A percentile compares a stretch with the other conserved stretches of the same genome.
phyloP scores from a whole-genome alignment of 2,888 invertebrate species.

The Oscheius sp. region DNA sequence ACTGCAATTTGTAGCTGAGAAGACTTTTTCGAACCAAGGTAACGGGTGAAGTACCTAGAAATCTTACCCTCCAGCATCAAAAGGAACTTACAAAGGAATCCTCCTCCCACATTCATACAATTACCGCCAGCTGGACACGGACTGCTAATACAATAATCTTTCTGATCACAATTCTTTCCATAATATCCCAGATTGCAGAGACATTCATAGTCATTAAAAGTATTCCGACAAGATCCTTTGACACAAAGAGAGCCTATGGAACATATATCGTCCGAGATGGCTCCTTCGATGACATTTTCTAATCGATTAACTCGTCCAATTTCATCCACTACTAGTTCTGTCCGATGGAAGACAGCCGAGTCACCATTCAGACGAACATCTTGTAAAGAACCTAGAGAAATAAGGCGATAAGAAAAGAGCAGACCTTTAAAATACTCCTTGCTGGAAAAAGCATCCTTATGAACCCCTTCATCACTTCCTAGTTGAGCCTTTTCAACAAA shows the following conservation, averaged over 20 bases:
- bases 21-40: conserved; percentile 49
- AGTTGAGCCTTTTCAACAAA: conserved; percentile 61
- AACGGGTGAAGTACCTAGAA: conserved; percentile 48
- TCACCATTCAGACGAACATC: conserved; percentile 64
- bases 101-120: conserved; percentile 57
- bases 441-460: conserved; percentile 38
- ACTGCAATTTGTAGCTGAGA: conserved; percentile 29
- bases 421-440: conserved; percentile 39
- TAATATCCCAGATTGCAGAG: conserved; percentile 56
- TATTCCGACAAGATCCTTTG: conserved; percentile 88
- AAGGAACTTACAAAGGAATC: conserved; percentile 53
- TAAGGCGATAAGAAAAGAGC: not conserved
- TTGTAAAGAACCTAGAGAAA: conserved; percentile 58
- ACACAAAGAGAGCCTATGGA: conserved; percentile 77
- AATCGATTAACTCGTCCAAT: conserved; percentile 49
- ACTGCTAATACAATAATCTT: conserved; percentile 52
- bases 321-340: conserved; percentile 40
- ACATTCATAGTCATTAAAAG: conserved; percentile 75
- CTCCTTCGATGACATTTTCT: conserved; percentile 61
- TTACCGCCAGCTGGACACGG: conserved; percentile 52
- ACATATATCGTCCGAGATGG: conserved; percentile 64
- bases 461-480: conserved; percentile 46
- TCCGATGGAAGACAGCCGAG: conserved; percentile 56
- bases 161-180: conserved; percentile 51
- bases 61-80: not conserved